Base-by-base conservation (phyloP, 1,140 invertebrate genomes). In the Drosophila nigromelanica region DNA sequence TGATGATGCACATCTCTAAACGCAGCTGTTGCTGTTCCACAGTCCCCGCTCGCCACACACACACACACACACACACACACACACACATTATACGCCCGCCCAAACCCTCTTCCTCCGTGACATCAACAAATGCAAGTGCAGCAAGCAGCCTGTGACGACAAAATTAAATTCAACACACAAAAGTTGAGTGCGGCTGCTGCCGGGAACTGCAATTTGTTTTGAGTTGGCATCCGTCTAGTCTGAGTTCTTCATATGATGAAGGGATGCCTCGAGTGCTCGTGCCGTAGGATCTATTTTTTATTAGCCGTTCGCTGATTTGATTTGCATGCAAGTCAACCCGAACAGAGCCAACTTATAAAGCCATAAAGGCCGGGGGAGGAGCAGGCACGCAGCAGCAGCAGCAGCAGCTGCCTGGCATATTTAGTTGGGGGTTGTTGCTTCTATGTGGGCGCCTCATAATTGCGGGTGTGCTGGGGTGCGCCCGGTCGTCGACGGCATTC, bases 371-470 rank as follows among this genome's bases (percentile, higher is more conserved):
- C 8, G 18, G 37, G 43, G 14, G 40, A 58, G 14, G 12, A 14
- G 47, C 1, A 4, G 12, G 3, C 14, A 35, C 33, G 30, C 27
- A 47, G 18, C 37, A 39, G 52, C 59, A 62, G 51, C 69, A 18
- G 18, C 18, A 39, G 58, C 59, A 62, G 60, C 69, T 66, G 62
- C 74, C 58, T 67, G 56, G 62, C 74, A 81, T 87, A 87, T 78
- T 76, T 87, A 48, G 64, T 76, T 83, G 74, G 54, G 45, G 45
- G 24, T 62, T 60, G 63, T 76, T 81, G 67, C 81, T n/a, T n/a
- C 75, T 78, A 40, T 45, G 63, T 52, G 66, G 60, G 59, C 62
- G 51, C 64, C 71, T 82, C 82, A 87, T 87, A 89, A 87, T 87
- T 87, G 83, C 54, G 83, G 63, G 45, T 59, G 43, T 43, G 35